Percentiles rank a stretch among this genome's conserved stretches.
Evolutionary conservation across 2,888 invertebrate species (phyloP).

Genomic region (Arrhopalites spinosus): DNA sequence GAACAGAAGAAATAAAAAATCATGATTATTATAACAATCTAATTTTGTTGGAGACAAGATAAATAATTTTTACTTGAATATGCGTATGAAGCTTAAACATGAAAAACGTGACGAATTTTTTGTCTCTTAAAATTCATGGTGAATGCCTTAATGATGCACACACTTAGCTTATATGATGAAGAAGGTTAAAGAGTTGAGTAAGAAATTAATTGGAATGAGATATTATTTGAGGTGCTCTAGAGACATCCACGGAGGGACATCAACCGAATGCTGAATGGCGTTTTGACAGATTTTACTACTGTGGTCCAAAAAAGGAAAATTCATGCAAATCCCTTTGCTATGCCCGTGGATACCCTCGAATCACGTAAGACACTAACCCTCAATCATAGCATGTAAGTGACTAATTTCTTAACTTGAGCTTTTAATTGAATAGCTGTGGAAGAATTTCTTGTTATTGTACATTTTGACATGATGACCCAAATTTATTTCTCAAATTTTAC

Average conservation of each 20-base stretch:
- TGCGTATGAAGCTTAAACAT: too few relatives aligned
- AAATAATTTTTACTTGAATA: too few relatives aligned
- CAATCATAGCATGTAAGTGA: too few relatives aligned
- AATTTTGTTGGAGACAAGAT: too few relatives aligned
- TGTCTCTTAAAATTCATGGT: too few relatives aligned
- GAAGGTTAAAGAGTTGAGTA: too few relatives aligned
- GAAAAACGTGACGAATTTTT: too few relatives aligned
- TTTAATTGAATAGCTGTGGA: constrained; percentile 3
- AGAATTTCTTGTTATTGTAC: constrained; percentile 36
- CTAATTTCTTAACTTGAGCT: too few relatives aligned
- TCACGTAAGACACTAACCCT: not conserved
- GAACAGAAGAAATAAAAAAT: not conserved
- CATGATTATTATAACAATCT: not conserved
- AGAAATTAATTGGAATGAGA: not conserved
- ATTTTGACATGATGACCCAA: too few relatives aligned
- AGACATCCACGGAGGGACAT: not conserved
- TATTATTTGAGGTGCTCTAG: not conserved
- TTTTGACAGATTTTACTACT: constrained; percentile 34
- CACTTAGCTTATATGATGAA: too few relatives aligned
- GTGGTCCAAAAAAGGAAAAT: constrained; percentile 22
- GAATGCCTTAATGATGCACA: too few relatives aligned
- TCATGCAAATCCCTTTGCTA: constrained; percentile 31
- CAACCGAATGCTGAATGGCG: not conserved
- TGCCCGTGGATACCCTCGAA: constrained; percentile 25
- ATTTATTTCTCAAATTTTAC: too few relatives aligned